Evolutionary conservation across 2,113 vertebrate genomes (phyloP).

Genomic region (Triplophysa tibetana): DNA sequence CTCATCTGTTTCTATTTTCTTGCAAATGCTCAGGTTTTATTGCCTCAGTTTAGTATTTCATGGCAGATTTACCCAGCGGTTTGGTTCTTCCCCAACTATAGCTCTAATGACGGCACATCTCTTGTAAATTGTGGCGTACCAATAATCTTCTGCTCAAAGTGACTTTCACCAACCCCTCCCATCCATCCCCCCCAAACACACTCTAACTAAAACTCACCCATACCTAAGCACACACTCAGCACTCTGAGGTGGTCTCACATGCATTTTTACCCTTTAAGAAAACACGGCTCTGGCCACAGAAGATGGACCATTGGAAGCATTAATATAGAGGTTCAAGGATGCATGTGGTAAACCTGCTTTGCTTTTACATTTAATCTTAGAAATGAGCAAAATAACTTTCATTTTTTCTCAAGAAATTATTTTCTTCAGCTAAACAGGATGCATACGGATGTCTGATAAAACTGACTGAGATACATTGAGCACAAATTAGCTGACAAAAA

Average conservation of each 20-base stretch:
- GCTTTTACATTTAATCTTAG: background rate
- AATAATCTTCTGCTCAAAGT: conserved; percentile 63
- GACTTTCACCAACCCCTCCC: conserved; percentile 24
- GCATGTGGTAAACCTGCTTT: background rate
- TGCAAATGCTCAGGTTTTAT: conserved; percentile 81
- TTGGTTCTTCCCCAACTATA: conserved; percentile 65
- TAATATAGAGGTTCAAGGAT: background rate
- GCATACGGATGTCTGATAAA: too few relatives aligned
- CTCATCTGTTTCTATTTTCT: conserved; percentile 82
- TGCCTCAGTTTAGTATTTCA: conserved; percentile 80
- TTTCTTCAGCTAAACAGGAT: too few relatives aligned
- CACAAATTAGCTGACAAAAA: too few relatives aligned
- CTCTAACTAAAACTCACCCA: conserved; percentile 56
- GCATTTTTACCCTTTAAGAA: conserved; percentile 24
- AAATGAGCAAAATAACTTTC: background rate
- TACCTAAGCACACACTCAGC: conserved; percentile 54
- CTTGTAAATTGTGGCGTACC: conserved; percentile 74
- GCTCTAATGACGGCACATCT: conserved; percentile 74
- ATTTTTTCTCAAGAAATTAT: too few relatives aligned
- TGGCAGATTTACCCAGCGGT: conserved; percentile 78
- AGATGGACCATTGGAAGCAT: conserved; percentile 9
- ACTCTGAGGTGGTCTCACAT: conserved; percentile 46
- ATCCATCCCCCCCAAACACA: conserved; percentile 36
- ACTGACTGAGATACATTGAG: too few relatives aligned
- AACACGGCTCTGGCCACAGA: conserved; percentile 18